Evolutionary conservation across 2,888 invertebrate species (phyloP).

Genomic region (Melinaea menophilus): DNA sequence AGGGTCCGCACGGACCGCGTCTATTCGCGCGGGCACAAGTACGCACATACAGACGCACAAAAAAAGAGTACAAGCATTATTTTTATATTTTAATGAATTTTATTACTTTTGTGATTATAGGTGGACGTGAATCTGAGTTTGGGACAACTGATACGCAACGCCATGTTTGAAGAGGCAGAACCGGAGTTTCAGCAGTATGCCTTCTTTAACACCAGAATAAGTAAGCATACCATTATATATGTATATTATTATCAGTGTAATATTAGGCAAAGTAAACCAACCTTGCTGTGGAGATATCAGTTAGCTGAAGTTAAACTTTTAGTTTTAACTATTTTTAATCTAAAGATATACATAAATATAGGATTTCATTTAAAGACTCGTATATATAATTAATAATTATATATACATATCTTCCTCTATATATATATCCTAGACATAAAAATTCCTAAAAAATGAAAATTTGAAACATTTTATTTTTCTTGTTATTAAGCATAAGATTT

Average conservation of each 20-base stretch:
- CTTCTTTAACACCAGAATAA: slow-evolving; percentile 97
- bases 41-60: not conserved
- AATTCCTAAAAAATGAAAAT: too few relatives aligned
- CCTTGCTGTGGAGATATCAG: too few relatives aligned
- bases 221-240: slow-evolving; percentile 55
- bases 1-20: slow-evolving; percentile 83
- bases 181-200: slow-evolving; percentile 99
- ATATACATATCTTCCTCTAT: too few relatives aligned
- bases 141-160: slow-evolving; percentile 95
- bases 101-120: slow-evolving; percentile 49
- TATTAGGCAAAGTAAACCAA: too few relatives aligned
- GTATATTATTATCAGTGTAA: not conserved
- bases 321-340: too few relatives aligned
- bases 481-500: too few relatives aligned
- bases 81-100: not conserved
- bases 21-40: slow-evolving; percentile 83
- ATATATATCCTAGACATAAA: too few relatives aligned
- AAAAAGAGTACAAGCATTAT: not conserved
- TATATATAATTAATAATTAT: too few relatives aligned
- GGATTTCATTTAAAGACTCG: too few relatives aligned
- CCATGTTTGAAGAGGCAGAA: slow-evolving; percentile 97
- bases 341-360: too few relatives aligned
- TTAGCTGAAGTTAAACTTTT: too few relatives aligned
- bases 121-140: slow-evolving; percentile 96
- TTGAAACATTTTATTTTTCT: too few relatives aligned